These are phyloP conservation scores for Melitaea athalia DNA, from an alignment of 2,888 invertebrate species.

Conservation along the genomic window DNA sequence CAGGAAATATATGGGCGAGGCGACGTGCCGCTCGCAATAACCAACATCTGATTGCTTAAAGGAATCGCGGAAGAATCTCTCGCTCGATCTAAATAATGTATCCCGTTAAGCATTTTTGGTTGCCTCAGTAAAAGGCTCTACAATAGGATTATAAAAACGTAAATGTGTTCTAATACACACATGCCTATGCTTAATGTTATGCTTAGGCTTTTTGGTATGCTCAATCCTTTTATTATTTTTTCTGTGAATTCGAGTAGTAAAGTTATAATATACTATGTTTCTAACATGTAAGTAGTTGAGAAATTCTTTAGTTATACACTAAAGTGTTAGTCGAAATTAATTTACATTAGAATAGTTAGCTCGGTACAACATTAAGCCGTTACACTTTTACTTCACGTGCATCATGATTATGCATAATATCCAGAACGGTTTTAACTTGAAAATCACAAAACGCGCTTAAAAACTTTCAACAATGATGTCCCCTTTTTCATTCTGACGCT, in stretches of 20 bases:
- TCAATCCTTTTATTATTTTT: not conserved
- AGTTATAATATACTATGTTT: too few relatives aligned
- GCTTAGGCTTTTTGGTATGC: not conserved
- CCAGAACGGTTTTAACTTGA: conserved; percentile 57
- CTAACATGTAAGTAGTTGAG: too few relatives aligned
- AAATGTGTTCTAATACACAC: conserved; percentile 1
- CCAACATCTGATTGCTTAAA: conserved; percentile 72
- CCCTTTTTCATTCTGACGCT: conserved; percentile 81
- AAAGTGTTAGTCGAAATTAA: too few relatives aligned
- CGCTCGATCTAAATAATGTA: conserved; percentile 57
- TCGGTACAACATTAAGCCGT: conserved; percentile 24
- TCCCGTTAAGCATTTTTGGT: conserved; percentile 35
- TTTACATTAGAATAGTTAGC: not conserved
- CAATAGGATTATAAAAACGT: conserved; percentile 3
- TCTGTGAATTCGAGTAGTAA: too few relatives aligned
- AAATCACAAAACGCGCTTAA: conserved; percentile 68
- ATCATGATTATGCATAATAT: conserved; percentile 60
- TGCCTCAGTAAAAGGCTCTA: not conserved
- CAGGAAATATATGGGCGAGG: conserved; percentile 75
- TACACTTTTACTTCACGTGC: conserved; percentile 37
- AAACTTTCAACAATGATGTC: conserved; percentile 80
- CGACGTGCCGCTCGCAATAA: conserved; percentile 56
- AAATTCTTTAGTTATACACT: too few relatives aligned
- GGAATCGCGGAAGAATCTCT: conserved; percentile 64
- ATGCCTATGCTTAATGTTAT: not conserved